Evolutionary conservation across 2,797 vertebrate species (phyloP).

Genomic region (Sardinella longiceps): DNA sequence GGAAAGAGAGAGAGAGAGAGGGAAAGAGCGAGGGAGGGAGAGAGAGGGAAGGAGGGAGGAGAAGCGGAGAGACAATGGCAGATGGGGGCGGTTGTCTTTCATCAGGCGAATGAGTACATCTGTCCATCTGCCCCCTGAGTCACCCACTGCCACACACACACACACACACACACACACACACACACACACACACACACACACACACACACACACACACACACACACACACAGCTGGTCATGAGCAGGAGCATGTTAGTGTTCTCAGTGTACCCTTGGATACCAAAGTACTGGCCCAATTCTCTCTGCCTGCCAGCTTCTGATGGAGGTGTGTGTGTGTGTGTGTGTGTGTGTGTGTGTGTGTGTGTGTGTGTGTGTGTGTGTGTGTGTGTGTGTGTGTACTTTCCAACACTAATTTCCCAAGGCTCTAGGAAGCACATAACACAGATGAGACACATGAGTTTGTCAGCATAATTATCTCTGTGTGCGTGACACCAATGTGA

Average conservation of each 20-base stretch:
- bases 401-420: not conserved
- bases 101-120: not conserved
- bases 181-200: not conserved
- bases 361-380: conserved; percentile 1
- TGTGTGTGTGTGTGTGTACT: not conserved
- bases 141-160: not conserved
- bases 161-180: not conserved
- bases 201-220: conserved; percentile 1
- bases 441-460: conserved; percentile 13
- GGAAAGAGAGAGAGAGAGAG: not conserved
- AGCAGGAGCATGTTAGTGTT: not conserved
- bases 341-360: not conserved
- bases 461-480: not conserved
- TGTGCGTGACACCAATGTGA: not conserved
- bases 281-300: not conserved
- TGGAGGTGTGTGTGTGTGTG: not conserved
- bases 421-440: not conserved
- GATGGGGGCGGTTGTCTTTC: conserved; percentile 7
- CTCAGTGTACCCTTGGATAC: not conserved
- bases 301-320: not conserved
- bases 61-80: not conserved
- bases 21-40: not conserved
- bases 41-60: not conserved
- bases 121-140: conserved; percentile 10
- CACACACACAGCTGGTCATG: conserved; percentile 18